Percentiles rank a stretch among this genome's conserved stretches.
Evolutionary conservation across 1,140 invertebrate species (phyloP).

Genomic region (Rhynchophorus ferrugineus): DNA sequence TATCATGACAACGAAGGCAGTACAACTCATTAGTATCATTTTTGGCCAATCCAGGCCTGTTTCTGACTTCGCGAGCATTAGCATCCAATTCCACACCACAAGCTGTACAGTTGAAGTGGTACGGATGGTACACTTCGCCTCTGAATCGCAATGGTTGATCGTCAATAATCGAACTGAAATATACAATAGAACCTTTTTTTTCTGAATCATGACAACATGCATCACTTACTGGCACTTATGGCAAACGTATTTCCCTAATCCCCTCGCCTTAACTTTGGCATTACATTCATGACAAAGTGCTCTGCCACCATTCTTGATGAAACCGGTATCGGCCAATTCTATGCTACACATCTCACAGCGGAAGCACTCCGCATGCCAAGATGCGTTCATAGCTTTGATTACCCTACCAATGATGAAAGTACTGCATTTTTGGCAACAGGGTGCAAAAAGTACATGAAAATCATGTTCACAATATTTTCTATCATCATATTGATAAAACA

Average conservation of each 20-base stretch:
- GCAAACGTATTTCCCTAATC: conserved; percentile 94
- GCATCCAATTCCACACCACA: conserved; percentile 82
- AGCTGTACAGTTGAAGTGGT: conserved; percentile 96
- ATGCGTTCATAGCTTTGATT: conserved; percentile 98
- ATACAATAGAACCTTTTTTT: conserved; percentile 15
- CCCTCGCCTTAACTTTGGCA: conserved; percentile 88
- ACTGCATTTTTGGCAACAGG: conserved; percentile 95
- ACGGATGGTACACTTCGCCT: conserved; percentile 97
- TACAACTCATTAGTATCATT: conserved; percentile 95
- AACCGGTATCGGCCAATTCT: conserved; percentile 92
- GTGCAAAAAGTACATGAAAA: conserved; percentile 96
- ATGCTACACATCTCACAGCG: conserved; percentile 87
- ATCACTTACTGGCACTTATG: conserved; percentile 93
- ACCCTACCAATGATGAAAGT: conserved; percentile 93
- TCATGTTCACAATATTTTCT: conserved; percentile 99
- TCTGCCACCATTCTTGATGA: conserved; percentile 88
- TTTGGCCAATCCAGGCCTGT: conserved; percentile 78
- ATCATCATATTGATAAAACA: conserved; percentile 99
- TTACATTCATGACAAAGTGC: conserved; percentile 97
- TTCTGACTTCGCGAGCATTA: conserved; percentile 91
- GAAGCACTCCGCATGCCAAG: conserved; percentile 98
- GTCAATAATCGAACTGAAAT: conserved; percentile 83
- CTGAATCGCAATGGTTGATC: conserved; percentile 93
- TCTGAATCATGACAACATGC: not conserved
- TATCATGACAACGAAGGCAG: conserved; percentile 96